These are phyloP conservation scores for Epinotia nisella DNA, from an alignment of 2,888 invertebrate species.

Conservation along the genomic window DNA sequence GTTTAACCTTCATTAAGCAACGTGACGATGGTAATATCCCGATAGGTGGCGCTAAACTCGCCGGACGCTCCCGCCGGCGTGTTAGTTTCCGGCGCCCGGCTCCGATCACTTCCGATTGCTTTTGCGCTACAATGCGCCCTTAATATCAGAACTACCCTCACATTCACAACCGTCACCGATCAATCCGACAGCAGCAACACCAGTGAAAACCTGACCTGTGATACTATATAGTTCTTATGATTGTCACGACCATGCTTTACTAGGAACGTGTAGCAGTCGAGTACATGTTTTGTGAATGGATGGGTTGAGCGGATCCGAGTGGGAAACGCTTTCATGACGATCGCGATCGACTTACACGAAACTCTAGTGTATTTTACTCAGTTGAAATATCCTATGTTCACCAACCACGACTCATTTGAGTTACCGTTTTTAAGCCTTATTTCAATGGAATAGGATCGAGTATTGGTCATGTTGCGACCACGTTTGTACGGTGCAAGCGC, in stretches of 20 bases:
- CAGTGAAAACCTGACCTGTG: neutral
- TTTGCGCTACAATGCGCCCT: slow-evolving; percentile 65
- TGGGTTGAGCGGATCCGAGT: neutral
- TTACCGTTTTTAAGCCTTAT: slow-evolving; percentile 2
- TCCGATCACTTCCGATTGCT: slow-evolving; percentile 71
- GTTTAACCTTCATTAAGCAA: too few species aligned
- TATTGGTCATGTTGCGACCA: neutral
- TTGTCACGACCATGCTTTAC: neutral
- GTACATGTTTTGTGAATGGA: neutral
- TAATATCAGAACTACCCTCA: slow-evolving; percentile 52
- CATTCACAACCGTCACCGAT: neutral
- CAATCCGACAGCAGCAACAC: neutral
- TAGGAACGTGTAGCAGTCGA: neutral
- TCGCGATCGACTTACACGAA: slow-evolving; percentile 30
- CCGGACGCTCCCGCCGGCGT: slow-evolving; percentile 30
- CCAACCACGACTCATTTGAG: neutral
- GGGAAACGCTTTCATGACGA: slow-evolving; percentile 25
- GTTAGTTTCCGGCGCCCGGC: slow-evolving; percentile 56
- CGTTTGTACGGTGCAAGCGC: slow-evolving; percentile 4
- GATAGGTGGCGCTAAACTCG: slow-evolving; percentile 32
- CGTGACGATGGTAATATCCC: slow-evolving; percentile 20
- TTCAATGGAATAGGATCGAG: neutral
- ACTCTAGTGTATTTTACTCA: slow-evolving; percentile 19
- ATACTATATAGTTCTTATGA: neutral
- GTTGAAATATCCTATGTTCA: slow-evolving; percentile 4